Evolutionary conservation across 2,797 vertebrate species (phyloP), one percentile per base, ranked within the genome.

Genomic region (Echiichthys vipera): DNA sequence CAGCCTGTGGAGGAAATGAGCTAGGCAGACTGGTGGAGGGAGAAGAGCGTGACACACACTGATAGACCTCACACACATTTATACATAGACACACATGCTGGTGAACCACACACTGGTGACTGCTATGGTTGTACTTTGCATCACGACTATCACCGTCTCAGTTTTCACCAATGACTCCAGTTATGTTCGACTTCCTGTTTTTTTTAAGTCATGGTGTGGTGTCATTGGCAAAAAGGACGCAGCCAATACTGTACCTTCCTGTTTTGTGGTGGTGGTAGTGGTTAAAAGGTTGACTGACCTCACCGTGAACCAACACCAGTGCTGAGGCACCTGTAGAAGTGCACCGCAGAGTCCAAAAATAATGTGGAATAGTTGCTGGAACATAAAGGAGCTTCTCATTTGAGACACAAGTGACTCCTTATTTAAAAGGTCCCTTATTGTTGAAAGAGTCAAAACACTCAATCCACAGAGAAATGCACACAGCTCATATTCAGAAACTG

Each of bases 1-100:
- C 87, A 80, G 88, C 86, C 71, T 88, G 86, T 86, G 79, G 86
- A 91, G 91, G 91, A 92, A 93, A 91, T 92, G 90, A 93, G 92
- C 87, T 87, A 55, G 84, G 90, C 86, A 85, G 86, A 84, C 85
- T 78, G 85, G 87, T 77, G 83, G 83, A 91, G 81, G 72, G 66
- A 85, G 78, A 88, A 64, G 74, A 85, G 77, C n/a, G 80, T 82
- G 88, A 90, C 78, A 89, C 86, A 89, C 80, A 90, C 47, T 0
- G 49, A 32, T 76, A 83, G 89, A 92, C 91, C 92, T 89, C 91
- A 47, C 46, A 66, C 75, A 73, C n/a, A 63, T 42, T 43, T 69
- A 65, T 22, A 71, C 7, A 59, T 51, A 54, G 51, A 74, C 14
- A 63, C 36, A 70, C 65, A 65, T 0, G 17, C 34, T 20, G n/a